Evolutionary conservation across 1,140 invertebrate genomes (phyloP), one percentile per base, ranked within the genome.

Genomic region (Chironomus tepperi): DNA sequence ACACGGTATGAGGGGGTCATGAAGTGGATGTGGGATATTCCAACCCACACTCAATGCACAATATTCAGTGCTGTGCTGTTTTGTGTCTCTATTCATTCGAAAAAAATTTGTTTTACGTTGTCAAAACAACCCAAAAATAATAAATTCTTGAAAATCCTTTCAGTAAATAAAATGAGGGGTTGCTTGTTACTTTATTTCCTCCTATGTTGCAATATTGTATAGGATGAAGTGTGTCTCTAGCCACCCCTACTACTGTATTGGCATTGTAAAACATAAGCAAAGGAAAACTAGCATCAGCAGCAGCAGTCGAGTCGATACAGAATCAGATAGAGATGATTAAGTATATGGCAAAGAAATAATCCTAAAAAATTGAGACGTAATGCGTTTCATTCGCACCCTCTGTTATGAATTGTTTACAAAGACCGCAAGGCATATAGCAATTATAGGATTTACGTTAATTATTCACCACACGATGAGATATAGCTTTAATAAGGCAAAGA

Each of bases 51-150:
- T 34, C 24, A 34, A 34, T 34, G 24, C 24, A 34, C 24, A 34
- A n/a, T 34, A 2, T 34, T 34, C 5, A 34, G 24, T 34, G 24
- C 24, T 34, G 24, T 34, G 24, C n/a, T 57, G 47, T n/a, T 12
- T 47, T 9, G 43, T 47, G 15, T 57, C 12, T 57, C 47, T 57
- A 19, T 70, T 70, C 16, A 21, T 19, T 70, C 16, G 65, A 19
- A 70, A 70, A n/a, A n/a, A 70, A 70, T 70, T 70, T 70, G 65
- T 70, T 70, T 70, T 18, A 21, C 65, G 65, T 70, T 70, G 65
- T 70, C 65, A 70, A 70, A 70, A 70, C 65, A 70, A 70, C 65
- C 47, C 65, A 21, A 70, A 70, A 70, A 70, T 70, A 70, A 70
- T 70, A 70, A 70, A 70, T 70, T 70, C 65, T 70, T 70, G 16